Percentiles rank a stretch among this genome's conserved stretches.
Evolutionary conservation across 2,888 invertebrate genomes (phyloP).

Genomic region (Tuberolachnus salignus): DNA sequence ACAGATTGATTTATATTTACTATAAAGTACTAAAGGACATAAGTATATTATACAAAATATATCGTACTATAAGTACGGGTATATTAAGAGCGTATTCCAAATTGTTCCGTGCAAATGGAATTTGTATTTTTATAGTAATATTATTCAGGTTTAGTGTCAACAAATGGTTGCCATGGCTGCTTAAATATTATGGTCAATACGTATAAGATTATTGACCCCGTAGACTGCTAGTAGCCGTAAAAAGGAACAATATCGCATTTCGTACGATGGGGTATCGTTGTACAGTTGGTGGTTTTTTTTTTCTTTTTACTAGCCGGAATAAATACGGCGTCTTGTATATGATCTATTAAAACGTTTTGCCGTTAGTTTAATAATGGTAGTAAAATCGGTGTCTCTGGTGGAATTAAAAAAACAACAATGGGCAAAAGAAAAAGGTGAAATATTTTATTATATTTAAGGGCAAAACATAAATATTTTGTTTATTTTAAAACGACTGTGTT

Average conservation of each 20-base stretch:
- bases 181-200: slow-evolving; percentile 42
- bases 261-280: neutral
- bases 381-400: slow-evolving; percentile 68
- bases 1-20: no score
- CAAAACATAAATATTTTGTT: neutral
- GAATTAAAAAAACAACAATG: slow-evolving; percentile 91
- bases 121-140: slow-evolving; percentile 6
- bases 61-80: no score
- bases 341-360: neutral
- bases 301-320: slow-evolving; percentile 17
- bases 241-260: slow-evolving; percentile 26
- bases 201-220: slow-evolving; percentile 48
- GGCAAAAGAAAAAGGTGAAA: slow-evolving; percentile 87
- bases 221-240: slow-evolving; percentile 23
- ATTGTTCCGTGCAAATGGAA: slow-evolving; percentile 13
- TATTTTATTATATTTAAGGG: slow-evolving; percentile 5
- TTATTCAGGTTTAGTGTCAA: slow-evolving; percentile 40
- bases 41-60: no score
- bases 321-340: neutral
- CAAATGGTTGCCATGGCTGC: slow-evolving; percentile 47
- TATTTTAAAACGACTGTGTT: neutral
- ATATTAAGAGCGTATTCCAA: no score
- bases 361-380: slow-evolving; percentile 27
- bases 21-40: no score
- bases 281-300: neutral